A percentile compares a stretch with the other conserved stretches of the same genome.
phyloP scores from a whole-genome alignment of 2,113 vertebrate genomes.

The Chloebia gouldiae region DNA sequence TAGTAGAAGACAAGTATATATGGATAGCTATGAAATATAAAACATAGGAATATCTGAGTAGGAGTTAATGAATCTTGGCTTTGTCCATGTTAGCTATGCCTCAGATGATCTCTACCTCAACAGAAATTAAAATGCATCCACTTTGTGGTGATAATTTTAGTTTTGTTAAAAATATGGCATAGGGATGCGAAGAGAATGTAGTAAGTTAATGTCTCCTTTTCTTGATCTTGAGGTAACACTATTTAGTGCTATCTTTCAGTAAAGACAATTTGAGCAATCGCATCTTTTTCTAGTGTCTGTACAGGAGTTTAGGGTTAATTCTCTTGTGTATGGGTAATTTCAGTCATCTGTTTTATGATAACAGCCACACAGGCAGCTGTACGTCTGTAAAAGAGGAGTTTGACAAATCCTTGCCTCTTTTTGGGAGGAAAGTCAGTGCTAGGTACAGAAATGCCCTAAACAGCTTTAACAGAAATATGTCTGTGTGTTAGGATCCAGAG shows the following conservation, averaged over 20 bases:
- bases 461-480: neutral
- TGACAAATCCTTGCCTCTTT: neutral
- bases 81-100: neutral
- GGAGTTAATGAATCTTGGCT: neutral
- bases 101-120: neutral
- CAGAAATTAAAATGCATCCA: neutral
- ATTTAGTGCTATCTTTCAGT: neutral
- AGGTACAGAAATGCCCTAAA: neutral
- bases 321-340: neutral
- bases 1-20: neutral
- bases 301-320: neutral
- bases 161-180: neutral
- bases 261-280: neutral
- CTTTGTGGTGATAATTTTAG: neutral
- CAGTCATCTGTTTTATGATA: neutral
- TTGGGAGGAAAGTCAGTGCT: neutral
- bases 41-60: neutral
- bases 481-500: fast-evolving
- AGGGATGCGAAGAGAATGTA: neutral
- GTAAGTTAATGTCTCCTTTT: neutral
- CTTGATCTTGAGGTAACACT: neutral
- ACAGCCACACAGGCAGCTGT: neutral
- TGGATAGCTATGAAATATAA: neutral
- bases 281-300: neutral
- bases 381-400: neutral